A percentile compares a stretch with the other conserved stretches of the same genome.
These are phyloP conservation scores for Gastrophysa polygoni DNA, from an alignment of 2,888 invertebrate species.

Conservation along the genomic window DNA sequence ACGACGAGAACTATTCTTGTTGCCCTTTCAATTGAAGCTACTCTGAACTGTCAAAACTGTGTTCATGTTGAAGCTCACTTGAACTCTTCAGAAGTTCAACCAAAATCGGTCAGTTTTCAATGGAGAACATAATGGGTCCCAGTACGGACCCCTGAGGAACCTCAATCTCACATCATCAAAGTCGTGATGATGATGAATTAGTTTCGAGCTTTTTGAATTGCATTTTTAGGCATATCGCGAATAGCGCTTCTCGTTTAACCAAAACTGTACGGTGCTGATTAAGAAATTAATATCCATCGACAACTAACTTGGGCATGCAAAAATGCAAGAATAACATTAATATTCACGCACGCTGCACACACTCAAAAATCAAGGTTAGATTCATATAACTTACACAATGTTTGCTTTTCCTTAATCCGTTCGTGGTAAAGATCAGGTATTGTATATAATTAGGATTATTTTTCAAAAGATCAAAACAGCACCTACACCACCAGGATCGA, in stretches of 20 bases:
- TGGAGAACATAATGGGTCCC: too few species aligned
- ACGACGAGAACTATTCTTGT: neutral
- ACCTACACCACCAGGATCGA: conserved; percentile 20
- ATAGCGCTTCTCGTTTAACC: conserved; percentile 21
- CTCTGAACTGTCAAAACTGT: too few species aligned
- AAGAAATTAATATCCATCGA: conserved; percentile 59
- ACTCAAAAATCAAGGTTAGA: conserved; percentile 36
- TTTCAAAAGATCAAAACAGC: conserved; percentile 4
- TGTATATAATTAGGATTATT: too few species aligned
- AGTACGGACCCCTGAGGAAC: too few species aligned
- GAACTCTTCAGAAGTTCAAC: too few species aligned
- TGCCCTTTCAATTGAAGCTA: neutral
- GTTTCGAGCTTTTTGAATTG: too few species aligned
- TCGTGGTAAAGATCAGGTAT: neutral
- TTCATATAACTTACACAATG: conserved; percentile 44
- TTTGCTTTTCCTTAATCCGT: neutral
- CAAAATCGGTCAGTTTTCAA: too few species aligned
- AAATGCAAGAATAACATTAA: conserved; percentile 49
- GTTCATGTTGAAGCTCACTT: too few species aligned
- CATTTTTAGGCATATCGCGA: conserved; percentile 35
- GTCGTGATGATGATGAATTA: too few species aligned
- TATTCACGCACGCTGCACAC: conserved; percentile 49
- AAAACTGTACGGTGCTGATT: conserved; percentile 52
- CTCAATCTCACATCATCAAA: too few species aligned
- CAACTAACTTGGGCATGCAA: conserved; percentile 52